phyloP scores from a whole-genome alignment of 2,797 vertebrate species.

The Coranthus polyacanthus region DNA sequence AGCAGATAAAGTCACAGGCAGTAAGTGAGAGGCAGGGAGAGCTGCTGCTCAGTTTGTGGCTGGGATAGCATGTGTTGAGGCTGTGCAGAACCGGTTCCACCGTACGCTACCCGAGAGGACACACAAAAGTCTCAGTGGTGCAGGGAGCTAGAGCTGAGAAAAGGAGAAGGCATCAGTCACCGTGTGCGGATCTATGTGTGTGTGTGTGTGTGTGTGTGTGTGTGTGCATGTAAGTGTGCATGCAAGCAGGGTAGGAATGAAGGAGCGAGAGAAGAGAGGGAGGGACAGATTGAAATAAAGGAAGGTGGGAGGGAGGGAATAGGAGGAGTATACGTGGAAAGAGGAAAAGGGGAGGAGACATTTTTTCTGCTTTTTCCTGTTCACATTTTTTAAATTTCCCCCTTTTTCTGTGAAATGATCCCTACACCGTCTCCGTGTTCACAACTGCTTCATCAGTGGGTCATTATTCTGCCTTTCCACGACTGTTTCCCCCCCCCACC shows the following conservation, averaged over 20 bases:
- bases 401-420: conserved; percentile 51
- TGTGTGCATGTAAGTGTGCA: conserved; percentile 50
- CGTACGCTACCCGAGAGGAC: conserved; percentile 45
- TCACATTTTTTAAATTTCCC: conserved; percentile 55
- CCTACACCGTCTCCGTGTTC: conserved; percentile 40
- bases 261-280: conserved; percentile 61
- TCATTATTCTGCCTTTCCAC: conserved; percentile 61
- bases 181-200: conserved; percentile 53
- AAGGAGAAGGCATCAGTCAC: conserved; percentile 79
- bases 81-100: conserved; percentile 70
- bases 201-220: conserved; percentile 33
- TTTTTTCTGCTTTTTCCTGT: conserved; percentile 76
- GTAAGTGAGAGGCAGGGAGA: conserved; percentile 58
- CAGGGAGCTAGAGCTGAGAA: conserved; percentile 65
- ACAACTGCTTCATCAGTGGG: conserved; percentile 44
- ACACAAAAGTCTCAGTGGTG: conserved; percentile 73
- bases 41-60: conserved; percentile 46
- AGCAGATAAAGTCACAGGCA: conserved; percentile 53
- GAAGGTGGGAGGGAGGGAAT: conserved; percentile 71
- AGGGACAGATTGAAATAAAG: conserved; percentile 75
- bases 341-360: conserved; percentile 76
- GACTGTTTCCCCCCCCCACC: conserved; percentile 49
- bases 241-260: conserved; percentile 74
- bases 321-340: conserved; percentile 66
- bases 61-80: conserved; percentile 60